Evolutionary conservation across 35 echinoderm and acorn worm species (phyloP).

Genomic region (Apostichopus japonicus): DNA sequence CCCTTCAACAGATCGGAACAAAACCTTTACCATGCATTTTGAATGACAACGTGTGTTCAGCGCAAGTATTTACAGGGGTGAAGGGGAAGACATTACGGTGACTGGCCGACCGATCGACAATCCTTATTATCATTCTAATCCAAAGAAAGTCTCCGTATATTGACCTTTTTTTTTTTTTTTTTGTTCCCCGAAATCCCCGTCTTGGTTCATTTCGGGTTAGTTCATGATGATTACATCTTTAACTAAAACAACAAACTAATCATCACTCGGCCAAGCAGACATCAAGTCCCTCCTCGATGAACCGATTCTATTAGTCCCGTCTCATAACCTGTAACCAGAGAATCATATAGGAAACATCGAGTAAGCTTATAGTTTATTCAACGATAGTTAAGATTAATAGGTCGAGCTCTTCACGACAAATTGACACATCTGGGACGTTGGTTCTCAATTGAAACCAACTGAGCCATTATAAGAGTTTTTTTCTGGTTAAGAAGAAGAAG

Average conservation of each 20-base stretch:
- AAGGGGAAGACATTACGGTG: no score
- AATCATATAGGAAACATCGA: not conserved
- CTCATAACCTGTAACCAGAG: not conserved
- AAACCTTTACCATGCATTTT: no score
- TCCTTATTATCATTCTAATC: no score
- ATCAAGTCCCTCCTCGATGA: not conserved
- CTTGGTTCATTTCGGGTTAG: no score
- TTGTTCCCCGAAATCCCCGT: no score
- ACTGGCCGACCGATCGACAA: no score
- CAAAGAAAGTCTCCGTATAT: no score
- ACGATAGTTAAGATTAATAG: slow-evolving; percentile 45
- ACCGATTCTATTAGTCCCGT: not conserved
- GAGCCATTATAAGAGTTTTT: not conserved
- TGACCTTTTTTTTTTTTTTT: no score
- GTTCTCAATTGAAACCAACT: slow-evolving; percentile 19
- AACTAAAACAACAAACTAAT: not conserved
- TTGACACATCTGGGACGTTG: slow-evolving; percentile 41
- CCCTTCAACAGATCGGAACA: no score
- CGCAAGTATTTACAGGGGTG: no score
- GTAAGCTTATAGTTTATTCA: not conserved
- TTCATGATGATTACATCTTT: not conserved
- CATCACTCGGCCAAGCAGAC: not conserved
- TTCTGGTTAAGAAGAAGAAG: not conserved
- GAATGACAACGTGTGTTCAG: no score
- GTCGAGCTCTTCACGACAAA: slow-evolving; percentile 10